Percentiles rank a stretch among this genome's conserved stretches.
These are phyloP conservation scores for Cosmia trapezina DNA, from an alignment of 2,888 invertebrate species.

Conservation along the genomic window DNA sequence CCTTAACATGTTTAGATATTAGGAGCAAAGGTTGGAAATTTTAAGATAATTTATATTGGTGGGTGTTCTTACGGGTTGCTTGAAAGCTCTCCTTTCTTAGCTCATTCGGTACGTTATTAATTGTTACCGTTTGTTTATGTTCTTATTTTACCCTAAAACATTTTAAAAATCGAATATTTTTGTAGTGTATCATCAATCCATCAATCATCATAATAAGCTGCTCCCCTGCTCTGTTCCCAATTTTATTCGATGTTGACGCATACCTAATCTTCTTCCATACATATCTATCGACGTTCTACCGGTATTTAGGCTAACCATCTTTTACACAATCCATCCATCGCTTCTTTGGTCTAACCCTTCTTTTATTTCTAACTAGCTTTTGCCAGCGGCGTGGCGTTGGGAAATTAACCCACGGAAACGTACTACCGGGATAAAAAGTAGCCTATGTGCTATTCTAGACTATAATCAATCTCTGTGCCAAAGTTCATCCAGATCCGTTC, in stretches of 20 bases:
- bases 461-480: neutral
- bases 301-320: neutral
- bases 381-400: no score
- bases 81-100: slow-evolving; percentile 29
- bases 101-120: slow-evolving; percentile 23
- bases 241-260: no score
- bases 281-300: no score
- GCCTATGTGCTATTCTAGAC: no score
- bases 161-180: neutral
- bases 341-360: neutral
- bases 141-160: neutral
- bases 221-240: no score
- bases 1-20: slow-evolving; percentile 59
- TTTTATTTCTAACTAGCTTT: neutral
- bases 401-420: no score
- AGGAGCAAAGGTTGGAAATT: slow-evolving; percentile 37
- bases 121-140: slow-evolving; percentile 27
- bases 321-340: neutral
- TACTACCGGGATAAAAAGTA: no score
- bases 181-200: neutral
- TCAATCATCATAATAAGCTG: no score
- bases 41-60: slow-evolving; percentile 46
- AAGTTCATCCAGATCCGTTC: no score
- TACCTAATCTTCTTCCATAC: no score
- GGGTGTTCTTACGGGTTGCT: slow-evolving; percentile 26